Percentiles rank a stretch among this genome's conserved stretches.
Conservation (phyloP, 2,888 invertebrate genomes). For the Trilocha varians region DNA sequence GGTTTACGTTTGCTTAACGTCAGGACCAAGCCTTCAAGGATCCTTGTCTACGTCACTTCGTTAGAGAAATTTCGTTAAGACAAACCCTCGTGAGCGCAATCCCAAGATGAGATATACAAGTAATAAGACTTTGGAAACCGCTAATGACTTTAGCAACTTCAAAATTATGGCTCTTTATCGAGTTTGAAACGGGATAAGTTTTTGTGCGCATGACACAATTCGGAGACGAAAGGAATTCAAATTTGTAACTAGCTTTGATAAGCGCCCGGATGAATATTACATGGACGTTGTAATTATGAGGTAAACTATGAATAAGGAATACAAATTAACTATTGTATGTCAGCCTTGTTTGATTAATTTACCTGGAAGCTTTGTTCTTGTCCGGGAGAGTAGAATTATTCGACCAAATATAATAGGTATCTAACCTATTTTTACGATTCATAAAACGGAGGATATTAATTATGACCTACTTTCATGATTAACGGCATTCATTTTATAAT, state of each 20-base stretch:
- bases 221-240: not conserved
- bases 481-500: too few relatives aligned
- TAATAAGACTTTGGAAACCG: not conserved
- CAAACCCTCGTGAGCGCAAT: not conserved
- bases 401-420: too few relatives aligned
- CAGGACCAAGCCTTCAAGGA: slow-evolving; percentile 4
- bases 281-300: not conserved
- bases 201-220: not conserved
- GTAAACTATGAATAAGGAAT: not conserved
- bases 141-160: not conserved
- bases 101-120: slow-evolving; percentile 1
- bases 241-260: not conserved
- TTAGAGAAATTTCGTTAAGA: slow-evolving; percentile 7
- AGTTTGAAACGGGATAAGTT: not conserved
- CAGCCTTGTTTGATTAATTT: not conserved
- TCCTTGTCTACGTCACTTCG: slow-evolving; percentile 9
- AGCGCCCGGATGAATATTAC: not conserved
- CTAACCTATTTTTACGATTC: too few relatives aligned
- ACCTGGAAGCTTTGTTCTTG: not conserved
- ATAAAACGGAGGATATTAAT: too few relatives aligned
- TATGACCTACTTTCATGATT: too few relatives aligned
- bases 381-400: not conserved
- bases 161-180: not conserved
- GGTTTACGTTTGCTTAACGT: slow-evolving; percentile 10
- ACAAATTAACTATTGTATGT: not conserved